phyloP scores from a whole-genome alignment of 2,797 vertebrate genomes.

The Melanotaenia nigrans region DNA sequence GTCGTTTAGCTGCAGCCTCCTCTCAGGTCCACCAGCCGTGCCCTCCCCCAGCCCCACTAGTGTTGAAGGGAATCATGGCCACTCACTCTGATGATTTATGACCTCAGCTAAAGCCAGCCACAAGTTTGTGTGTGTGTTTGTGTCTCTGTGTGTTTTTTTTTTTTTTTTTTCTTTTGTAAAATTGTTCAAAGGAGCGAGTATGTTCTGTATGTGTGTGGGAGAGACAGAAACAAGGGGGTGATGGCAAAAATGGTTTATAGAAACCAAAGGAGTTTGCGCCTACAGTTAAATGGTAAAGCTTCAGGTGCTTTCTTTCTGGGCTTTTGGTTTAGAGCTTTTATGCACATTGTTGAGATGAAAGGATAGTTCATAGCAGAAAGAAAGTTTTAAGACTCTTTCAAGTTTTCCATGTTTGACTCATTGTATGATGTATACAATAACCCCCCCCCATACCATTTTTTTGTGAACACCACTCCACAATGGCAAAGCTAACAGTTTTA shows the following conservation, averaged over 20 bases:
- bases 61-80: conserved; percentile 61
- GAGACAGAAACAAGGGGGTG: neutral
- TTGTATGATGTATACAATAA: neutral
- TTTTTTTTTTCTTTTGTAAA: neutral
- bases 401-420: neutral
- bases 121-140: conserved; percentile 19
- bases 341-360: neutral
- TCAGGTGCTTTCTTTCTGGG: neutral
- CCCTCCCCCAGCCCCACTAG: conserved; percentile 1
- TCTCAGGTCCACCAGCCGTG: conserved; percentile 22
- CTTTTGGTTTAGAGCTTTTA: neutral
- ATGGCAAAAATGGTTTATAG: conserved; percentile 14
- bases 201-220: neutral
- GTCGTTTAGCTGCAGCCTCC: conserved; percentile 59
- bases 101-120: conserved; percentile 63
- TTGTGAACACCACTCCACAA: neutral
- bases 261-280: conserved; percentile 11
- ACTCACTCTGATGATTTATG: conserved; percentile 79
- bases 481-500: neutral
- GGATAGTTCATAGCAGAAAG: neutral
- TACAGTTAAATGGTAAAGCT: conserved; percentile 9
- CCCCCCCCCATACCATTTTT: neutral
- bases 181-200: conserved; percentile 8
- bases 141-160: conserved; percentile 9
- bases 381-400: neutral